Evolutionary conservation across 1,140 invertebrate species (phyloP).

Genomic region (Zaprionus africanus): DNA sequence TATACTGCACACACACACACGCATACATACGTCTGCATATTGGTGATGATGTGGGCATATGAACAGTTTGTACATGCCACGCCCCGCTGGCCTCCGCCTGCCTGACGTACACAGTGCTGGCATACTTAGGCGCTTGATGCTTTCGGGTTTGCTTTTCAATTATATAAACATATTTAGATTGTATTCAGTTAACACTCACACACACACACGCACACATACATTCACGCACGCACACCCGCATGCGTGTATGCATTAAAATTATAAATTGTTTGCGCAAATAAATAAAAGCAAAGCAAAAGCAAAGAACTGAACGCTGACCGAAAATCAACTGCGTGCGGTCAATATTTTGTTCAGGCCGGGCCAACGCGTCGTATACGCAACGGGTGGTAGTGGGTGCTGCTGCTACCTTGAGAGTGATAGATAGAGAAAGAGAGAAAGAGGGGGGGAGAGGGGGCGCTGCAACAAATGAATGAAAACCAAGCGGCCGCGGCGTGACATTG

Average conservation of each 20-base stretch:
- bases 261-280: slow-evolving; percentile 72
- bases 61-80: slow-evolving; percentile 37
- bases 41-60: slow-evolving; percentile 31
- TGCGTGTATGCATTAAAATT: slow-evolving; percentile 75
- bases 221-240: neutral
- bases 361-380: slow-evolving; percentile 55
- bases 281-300: slow-evolving; percentile 53
- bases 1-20: slow-evolving; percentile 55
- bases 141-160: slow-evolving; percentile 79
- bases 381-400: neutral
- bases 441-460: slow-evolving; percentile 27
- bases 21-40: neutral
- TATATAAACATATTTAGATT: slow-evolving; percentile 82
- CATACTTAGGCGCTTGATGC: slow-evolving; percentile 64
- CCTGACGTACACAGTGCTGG: slow-evolving; percentile 37
- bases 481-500: slow-evolving; percentile 74
- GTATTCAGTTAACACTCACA: slow-evolving; percentile 64
- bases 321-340: slow-evolving; percentile 57
- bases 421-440: neutral
- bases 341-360: slow-evolving; percentile 5
- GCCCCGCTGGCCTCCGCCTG: slow-evolving; percentile 6
- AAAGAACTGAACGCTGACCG: slow-evolving; percentile 50
- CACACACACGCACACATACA: slow-evolving; percentile 10
- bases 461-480: slow-evolving; percentile 79
- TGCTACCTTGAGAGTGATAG: neutral